These are phyloP conservation scores for Osedax frankpressi DNA, from an alignment of 2,888 invertebrate species.

Conservation along the genomic window DNA sequence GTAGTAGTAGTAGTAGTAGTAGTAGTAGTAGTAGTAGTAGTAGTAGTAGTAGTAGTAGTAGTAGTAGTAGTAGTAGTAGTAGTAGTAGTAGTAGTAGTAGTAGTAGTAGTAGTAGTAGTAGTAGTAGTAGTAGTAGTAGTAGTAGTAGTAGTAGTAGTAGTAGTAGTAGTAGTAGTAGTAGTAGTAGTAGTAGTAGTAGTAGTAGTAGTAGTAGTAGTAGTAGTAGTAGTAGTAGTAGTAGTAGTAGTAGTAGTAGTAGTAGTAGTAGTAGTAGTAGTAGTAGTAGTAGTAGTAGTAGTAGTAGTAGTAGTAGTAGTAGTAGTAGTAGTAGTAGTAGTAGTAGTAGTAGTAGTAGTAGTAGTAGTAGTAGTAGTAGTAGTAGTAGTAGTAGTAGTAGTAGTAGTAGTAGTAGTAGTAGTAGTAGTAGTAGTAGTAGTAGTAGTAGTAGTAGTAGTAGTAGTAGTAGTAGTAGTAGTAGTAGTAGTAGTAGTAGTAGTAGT, in stretches of 20 bases:
- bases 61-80: background rate
- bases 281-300: slow-evolving; percentile 17
- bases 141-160: slow-evolving; percentile 20
- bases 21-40: slow-evolving; percentile 13
- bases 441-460: slow-evolving; percentile 21
- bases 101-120: background rate
- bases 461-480: slow-evolving; percentile 16
- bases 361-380: slow-evolving; percentile 10
- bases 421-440: slow-evolving; percentile 21
- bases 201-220: slow-evolving; percentile 14
- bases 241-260: slow-evolving; percentile 17
- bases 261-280: slow-evolving; percentile 16
- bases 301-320: slow-evolving; percentile 17
- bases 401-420: slow-evolving; percentile 18
- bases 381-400: slow-evolving; percentile 17
- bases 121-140: slow-evolving; percentile 18
- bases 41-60: slow-evolving; percentile 4
- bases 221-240: slow-evolving; percentile 16
- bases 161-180: slow-evolving; percentile 20
- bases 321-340: slow-evolving; percentile 12
- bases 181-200: slow-evolving; percentile 19
- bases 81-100: background rate
- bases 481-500: slow-evolving; percentile 11
- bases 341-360: slow-evolving; percentile 4
- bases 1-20: slow-evolving; percentile 17